Evolutionary conservation across 2,888 invertebrate species (phyloP).

Genomic region (Ellobium chinense): DNA sequence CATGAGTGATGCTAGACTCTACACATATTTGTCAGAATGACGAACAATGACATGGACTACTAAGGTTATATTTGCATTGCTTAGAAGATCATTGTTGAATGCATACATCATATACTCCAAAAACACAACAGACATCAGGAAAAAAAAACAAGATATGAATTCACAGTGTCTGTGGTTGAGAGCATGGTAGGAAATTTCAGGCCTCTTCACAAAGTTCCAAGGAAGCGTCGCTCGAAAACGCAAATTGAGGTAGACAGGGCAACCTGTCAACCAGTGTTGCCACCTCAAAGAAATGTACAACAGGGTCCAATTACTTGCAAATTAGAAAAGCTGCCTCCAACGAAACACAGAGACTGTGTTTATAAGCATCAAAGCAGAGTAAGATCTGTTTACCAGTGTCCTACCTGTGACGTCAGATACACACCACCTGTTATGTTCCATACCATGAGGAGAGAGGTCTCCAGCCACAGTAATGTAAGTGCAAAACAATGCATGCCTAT

Average conservation of each 20-base stretch:
- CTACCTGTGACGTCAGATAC: neutral
- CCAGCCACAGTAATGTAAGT: neutral
- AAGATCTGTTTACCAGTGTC: neutral
- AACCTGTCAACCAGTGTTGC: neutral
- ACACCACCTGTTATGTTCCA: neutral
- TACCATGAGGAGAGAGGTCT: neutral
- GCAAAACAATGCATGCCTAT: neutral
- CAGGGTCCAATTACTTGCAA: neutral
- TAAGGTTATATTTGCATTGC: slow-evolving; percentile 11
- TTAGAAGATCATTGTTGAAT: slow-evolving; percentile 12
- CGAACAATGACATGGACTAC: slow-evolving; percentile 24
- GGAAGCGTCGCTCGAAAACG: neutral
- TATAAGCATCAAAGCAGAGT: neutral
- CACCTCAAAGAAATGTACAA: neutral
- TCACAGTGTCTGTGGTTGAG: slow-evolving; percentile 25
- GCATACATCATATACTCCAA: slow-evolving; percentile 1
- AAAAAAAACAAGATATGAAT: neutral
- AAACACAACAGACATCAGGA: neutral
- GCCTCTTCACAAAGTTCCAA: neutral
- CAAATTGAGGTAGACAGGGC: neutral
- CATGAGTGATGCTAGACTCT: slow-evolving; percentile 19
- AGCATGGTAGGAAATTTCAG: neutral
- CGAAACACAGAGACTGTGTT: neutral
- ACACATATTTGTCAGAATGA: slow-evolving; percentile 33
- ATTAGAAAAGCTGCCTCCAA: neutral